phyloP scores from a whole-genome alignment of 2,888 invertebrate species.

The Acanthococcus lagerstroemiae region DNA sequence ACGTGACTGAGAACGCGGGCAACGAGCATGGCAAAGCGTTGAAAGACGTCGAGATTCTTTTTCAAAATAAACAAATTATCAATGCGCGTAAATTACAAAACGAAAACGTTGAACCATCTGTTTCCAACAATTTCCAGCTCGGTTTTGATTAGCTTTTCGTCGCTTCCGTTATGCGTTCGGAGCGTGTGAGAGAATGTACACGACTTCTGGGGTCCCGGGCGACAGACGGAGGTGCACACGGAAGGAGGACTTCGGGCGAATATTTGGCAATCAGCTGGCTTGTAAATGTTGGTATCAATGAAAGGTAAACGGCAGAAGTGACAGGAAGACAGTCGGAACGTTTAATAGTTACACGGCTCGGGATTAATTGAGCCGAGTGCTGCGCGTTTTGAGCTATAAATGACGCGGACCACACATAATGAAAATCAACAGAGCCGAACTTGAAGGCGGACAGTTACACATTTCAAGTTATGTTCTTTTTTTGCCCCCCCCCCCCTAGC shows the following conservation, averaged over 20 bases:
- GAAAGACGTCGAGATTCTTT: too few species aligned
- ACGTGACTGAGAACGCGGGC: too few species aligned
- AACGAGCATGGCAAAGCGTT: too few species aligned
- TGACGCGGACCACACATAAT: conserved; percentile 30
- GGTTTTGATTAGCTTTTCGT: conserved; percentile 16
- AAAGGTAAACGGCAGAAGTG: conserved; percentile 27
- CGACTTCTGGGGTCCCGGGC: background rate
- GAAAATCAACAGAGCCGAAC: conserved; percentile 29
- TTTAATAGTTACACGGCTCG: conserved; percentile 12
- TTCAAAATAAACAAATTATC: background rate
- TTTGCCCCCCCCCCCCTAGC: too few species aligned
- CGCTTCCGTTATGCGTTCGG: background rate
- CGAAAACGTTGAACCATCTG: background rate
- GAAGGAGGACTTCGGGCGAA: conserved; percentile 1
- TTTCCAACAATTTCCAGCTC: background rate
- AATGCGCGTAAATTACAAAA: background rate
- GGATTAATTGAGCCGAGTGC: conserved; percentile 27
- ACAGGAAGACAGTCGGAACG: conserved; percentile 22
- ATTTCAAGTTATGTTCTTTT: background rate
- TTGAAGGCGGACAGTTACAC: background rate
- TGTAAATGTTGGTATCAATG: conserved; percentile 24
- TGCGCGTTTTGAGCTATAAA: conserved; percentile 21
- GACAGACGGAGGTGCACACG: background rate
- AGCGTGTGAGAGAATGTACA: background rate
- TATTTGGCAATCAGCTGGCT: conserved; percentile 25